Percentiles rank a stretch among this genome's conserved stretches.
Conservation (phyloP, 2,888 invertebrate species). For the Conistra vaccinii region DNA sequence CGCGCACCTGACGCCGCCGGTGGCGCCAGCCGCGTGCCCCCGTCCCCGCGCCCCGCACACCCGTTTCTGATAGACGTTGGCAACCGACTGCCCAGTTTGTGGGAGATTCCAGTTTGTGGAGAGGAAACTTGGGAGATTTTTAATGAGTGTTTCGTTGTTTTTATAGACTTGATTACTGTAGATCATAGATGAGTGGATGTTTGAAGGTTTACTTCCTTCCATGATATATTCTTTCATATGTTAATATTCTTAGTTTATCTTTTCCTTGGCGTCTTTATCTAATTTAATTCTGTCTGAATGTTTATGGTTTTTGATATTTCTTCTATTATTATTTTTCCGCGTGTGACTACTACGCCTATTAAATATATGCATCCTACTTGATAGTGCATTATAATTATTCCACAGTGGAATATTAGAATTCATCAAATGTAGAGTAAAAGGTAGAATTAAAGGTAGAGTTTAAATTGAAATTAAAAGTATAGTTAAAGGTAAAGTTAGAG, state of each 20-base stretch:
- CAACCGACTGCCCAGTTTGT: slow-evolving; percentile 53
- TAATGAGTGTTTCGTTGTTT: background rate
- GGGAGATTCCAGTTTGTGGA: slow-evolving; percentile 51
- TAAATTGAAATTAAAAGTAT: background rate
- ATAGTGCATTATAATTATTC: background rate
- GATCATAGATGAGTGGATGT: background rate
- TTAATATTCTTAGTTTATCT: background rate
- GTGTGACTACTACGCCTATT: background rate
- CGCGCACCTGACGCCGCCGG: slow-evolving; percentile 89
- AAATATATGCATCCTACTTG: slow-evolving; percentile 25
- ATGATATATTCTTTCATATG: background rate
- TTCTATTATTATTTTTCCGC: slow-evolving; percentile 13
- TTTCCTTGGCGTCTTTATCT: background rate
- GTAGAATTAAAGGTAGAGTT: background rate
- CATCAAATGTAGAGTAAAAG: background rate
- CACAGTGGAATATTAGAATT: background rate
- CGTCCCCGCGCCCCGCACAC: slow-evolving; percentile 67
- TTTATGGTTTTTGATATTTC: background rate
- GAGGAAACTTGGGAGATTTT: slow-evolving; percentile 26
- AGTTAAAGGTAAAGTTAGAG: background rate
- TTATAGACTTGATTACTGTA: background rate
- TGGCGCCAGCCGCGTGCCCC: slow-evolving; percentile 83
- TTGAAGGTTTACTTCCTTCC: background rate
- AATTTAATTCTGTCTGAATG: background rate
- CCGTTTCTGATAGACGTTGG: slow-evolving; percentile 71